These are phyloP conservation scores for Sphinx pinastri DNA, from an alignment of 2,888 invertebrate genomes.

Conservation along the genomic window DNA sequence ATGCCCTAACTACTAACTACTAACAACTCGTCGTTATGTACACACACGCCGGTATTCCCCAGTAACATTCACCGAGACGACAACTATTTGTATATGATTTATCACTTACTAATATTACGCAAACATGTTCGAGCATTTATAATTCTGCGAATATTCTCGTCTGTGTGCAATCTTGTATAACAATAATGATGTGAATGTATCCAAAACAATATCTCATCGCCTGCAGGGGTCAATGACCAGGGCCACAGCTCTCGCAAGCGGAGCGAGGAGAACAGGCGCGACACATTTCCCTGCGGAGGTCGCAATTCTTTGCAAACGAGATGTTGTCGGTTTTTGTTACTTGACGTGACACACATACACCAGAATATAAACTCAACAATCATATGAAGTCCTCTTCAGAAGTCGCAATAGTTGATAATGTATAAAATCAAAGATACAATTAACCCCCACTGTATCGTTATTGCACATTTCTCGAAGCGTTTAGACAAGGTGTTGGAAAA, in stretches of 20 bases:
- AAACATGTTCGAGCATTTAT: neutral
- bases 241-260: neutral
- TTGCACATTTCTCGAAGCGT: too few species aligned
- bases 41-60: neutral
- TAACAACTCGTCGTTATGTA: too few species aligned
- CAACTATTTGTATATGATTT: neutral
- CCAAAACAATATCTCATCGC: neutral
- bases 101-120: neutral
- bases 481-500: too few species aligned
- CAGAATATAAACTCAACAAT: too few species aligned
- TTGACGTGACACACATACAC: neutral
- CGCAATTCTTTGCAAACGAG: neutral
- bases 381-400: too few species aligned
- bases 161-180: neutral
- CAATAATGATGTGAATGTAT: neutral
- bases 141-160: neutral
- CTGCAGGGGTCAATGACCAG: too few species aligned
- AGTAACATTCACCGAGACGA: neutral
- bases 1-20: too few species aligned
- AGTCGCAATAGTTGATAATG: too few species aligned
- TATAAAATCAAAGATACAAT: too few species aligned
- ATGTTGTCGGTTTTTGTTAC: neutral
- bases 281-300: slow-evolving; percentile 1
- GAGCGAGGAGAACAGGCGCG: slow-evolving; percentile 13
- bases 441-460: neutral